Base-by-base conservation (phyloP, 2,888 invertebrate species). In the Oithona nana region DNA sequence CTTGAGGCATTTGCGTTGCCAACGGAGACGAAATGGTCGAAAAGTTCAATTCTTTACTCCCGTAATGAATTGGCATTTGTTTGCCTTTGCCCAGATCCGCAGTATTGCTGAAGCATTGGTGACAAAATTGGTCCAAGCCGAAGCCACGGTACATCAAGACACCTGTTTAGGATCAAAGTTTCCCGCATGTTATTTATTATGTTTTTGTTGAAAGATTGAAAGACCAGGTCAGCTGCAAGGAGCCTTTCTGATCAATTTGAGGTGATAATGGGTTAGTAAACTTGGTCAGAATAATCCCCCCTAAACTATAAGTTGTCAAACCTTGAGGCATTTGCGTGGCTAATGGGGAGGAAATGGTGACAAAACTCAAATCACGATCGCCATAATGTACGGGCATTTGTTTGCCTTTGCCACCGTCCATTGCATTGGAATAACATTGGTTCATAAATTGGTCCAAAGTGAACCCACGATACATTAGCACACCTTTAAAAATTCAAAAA, bases 301-400 rank as follows among this genome's bases (percentile, higher is more conserved):
- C n/a, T n/a, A n/a, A n/a, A n/a, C n/a, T n/a, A n/a, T n/a, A n/a
- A n/a, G n/a, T n/a, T n/a, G n/a, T n/a, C n/a, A n/a, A n/a, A 81
- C 81, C 81, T 79, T 99, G 98, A 0, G 97, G 95, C 79, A 99
- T 82, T 76, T 98, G 98, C 0, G 98, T 98, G 0, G 86, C 86
- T 61, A 98, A 75, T 0, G 98, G 92, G 68, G 97, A 97, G 1
- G 95, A 97, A 67, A 99, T 84, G 0, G 97, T 97, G 1, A 92
- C 83, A 73, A 94, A 88, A 75, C 92, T 86, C 8, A 83, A 77
- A 48, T 83, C 80, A 68, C 79, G 83, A 39, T 83, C 83, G 0
- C 97, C 98, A 72, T 95, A 98, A 72, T 99, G 98, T 0, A 97
- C 87, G 0, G 97, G 97, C 97, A 98, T 98, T 76, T 97, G 95